These are phyloP conservation scores for Masticophis lateralis DNA, from an alignment of 2,797 vertebrate species.

Conservation along the genomic window DNA sequence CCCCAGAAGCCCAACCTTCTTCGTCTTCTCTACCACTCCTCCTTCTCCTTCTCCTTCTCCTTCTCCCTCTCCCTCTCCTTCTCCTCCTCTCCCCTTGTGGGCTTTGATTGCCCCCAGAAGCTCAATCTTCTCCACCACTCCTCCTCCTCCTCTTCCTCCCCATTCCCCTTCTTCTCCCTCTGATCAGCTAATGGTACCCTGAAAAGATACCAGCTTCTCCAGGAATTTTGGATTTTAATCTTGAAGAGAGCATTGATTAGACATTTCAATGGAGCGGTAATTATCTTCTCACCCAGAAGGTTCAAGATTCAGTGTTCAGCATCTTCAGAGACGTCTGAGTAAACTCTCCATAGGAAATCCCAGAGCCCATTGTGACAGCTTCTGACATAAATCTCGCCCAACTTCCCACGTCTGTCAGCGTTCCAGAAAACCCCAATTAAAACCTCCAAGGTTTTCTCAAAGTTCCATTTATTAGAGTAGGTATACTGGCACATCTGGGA, in stretches of 20 bases:
- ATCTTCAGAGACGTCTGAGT: not conserved
- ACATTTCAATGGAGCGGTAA: not conserved
- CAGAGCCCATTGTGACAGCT: not conserved
- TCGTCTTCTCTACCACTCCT: not conserved
- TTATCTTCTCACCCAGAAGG: not conserved
- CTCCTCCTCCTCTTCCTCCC: not conserved
- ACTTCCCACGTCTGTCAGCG: rapidly evolving
- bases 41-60: too few relatives aligned
- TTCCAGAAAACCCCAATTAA: too few relatives aligned
- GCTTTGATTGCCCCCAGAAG: too few relatives aligned
- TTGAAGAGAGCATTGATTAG: not conserved
- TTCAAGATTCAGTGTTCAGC: not conserved
- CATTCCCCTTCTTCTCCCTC: not conserved
- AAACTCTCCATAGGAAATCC: not conserved
- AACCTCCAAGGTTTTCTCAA: too few relatives aligned
- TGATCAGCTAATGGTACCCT: not conserved
- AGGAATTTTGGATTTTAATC: not conserved
- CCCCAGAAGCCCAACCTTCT: too few relatives aligned
- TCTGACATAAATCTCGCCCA: not conserved
- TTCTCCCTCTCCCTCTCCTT: not conserved
- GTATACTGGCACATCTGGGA: too few relatives aligned
- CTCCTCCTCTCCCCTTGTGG: not conserved
- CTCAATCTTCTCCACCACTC: not conserved
- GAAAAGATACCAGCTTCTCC: not conserved
- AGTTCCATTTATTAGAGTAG: too few relatives aligned